Percentiles rank a stretch among this genome's conserved stretches.
These are phyloP conservation scores for Drosophila auraria DNA, from an alignment of 1,140 invertebrate genomes.

Conservation along the genomic window DNA sequence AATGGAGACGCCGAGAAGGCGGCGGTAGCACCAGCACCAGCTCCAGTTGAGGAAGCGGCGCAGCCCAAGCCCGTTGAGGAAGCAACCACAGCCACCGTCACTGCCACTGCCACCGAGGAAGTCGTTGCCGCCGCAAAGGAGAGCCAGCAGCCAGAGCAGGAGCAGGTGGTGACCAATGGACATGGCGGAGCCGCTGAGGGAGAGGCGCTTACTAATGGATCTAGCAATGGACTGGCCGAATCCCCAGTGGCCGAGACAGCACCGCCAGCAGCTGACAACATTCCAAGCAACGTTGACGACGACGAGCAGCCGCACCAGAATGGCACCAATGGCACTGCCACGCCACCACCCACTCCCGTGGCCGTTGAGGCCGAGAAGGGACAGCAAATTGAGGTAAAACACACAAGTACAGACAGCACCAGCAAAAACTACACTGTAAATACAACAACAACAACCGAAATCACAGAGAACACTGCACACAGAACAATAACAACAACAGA, in stretches of 20 bases:
- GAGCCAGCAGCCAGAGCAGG: slow-evolving; percentile 30
- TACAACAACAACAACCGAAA: slow-evolving; percentile 65
- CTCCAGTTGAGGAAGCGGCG: slow-evolving; percentile 48
- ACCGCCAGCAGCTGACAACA: slow-evolving; percentile 41
- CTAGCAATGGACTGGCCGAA: slow-evolving; percentile 65
- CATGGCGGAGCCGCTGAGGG: slow-evolving; percentile 45
- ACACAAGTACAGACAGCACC: slow-evolving; percentile 55
- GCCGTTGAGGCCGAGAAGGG: slow-evolving; percentile 68
- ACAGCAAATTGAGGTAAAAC: slow-evolving; percentile 84
- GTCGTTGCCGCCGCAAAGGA: slow-evolving; percentile 34
- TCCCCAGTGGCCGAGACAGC: slow-evolving; percentile 61
- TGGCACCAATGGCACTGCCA: slow-evolving; percentile 72
- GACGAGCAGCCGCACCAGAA: slow-evolving; percentile 74
- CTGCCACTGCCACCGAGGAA: slow-evolving; percentile 46
- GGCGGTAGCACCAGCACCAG: slow-evolving; percentile 36
- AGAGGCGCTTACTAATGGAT: slow-evolving; percentile 66
- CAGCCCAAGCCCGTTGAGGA: slow-evolving; percentile 38
- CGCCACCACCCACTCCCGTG: slow-evolving; percentile 74
- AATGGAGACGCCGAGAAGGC: slow-evolving; percentile 64
- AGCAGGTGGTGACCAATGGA: slow-evolving; percentile 72
- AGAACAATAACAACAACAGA: slow-evolving; percentile 36
- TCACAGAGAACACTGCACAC: slow-evolving; percentile 49
- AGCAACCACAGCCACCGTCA: slow-evolving; percentile 40
- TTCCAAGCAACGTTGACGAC: slow-evolving; percentile 63
- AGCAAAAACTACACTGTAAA: slow-evolving; percentile 69